Base-by-base conservation (phyloP, 2,888 invertebrate genomes). In the Buathra laborator region DNA sequence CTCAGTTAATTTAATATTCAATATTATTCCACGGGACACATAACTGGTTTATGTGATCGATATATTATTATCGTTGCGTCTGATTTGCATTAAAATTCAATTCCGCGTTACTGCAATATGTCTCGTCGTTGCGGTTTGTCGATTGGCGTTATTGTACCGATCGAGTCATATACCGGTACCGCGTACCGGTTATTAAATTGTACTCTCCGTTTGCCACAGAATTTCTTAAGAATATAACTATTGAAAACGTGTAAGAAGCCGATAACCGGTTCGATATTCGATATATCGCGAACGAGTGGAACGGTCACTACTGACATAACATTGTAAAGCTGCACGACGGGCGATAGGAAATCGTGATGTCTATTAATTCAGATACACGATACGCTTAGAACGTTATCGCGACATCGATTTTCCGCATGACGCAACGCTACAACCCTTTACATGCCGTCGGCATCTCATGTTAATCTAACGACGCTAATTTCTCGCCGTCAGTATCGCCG, bases 41-140 rank as follows among this genome's bases (percentile, higher is more conserved):
- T 75, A 64, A 12, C 76, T 71, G 62, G 72, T 75, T 19, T 43
- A 64, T 32, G 44, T 62, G 48, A 37, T 75, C 29, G 24, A 64
- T 12, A 48, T 53, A 51, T 32, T 14, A 62, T 51, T 67, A 66
- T 77, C 56, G 78, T 64, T 71, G 64, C 71, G 24, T 16, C 72
- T 46, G 19, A 84, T 87, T 84, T 81, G 66, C 82, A 83, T 86
- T 32, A 81, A 77, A 75, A 86, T 81, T 85, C 82, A 82, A 82
- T 85, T 85, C 83, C 83, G 83, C 81, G 81, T 86, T 77, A 43
- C 62, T 48, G 83, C 80, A 85, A 83, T 53, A 59, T 66, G 51
- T 37, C 51, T 75, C 16, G 83, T 78, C 16, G 59, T 67, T 67
- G 66, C 53, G 83, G 71, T 85, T 72, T 76, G 56, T 66, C 51